Evolutionary conservation across 1,140 invertebrate species (phyloP).

Genomic region (Acromyrmex heyeri): DNA sequence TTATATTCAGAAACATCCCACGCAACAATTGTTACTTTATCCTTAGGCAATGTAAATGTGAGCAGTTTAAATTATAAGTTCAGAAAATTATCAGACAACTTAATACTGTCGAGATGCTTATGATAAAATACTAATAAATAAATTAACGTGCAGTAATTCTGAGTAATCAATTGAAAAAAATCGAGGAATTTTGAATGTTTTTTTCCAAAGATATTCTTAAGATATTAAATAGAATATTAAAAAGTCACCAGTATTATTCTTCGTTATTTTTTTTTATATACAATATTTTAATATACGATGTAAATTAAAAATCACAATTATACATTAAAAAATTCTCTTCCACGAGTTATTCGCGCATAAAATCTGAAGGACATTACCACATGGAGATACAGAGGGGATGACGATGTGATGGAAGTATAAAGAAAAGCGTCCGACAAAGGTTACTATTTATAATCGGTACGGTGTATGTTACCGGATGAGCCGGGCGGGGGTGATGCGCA

Average conservation of each 20-base stretch:
- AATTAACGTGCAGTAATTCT: neutral
- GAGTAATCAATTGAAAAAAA: neutral
- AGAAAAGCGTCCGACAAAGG: conserved; percentile 82
- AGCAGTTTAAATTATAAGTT: conserved; percentile 28
- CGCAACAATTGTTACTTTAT: conserved; percentile 28
- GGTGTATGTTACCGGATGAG: conserved; percentile 68
- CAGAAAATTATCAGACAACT: conserved; percentile 28
- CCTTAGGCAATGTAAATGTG: conserved; percentile 2
- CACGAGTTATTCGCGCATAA: conserved; percentile 35
- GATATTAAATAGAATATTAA: neutral
- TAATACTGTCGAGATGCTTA: conserved; percentile 1
- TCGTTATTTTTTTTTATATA: neutral
- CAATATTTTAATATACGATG: neutral
- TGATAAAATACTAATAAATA: neutral
- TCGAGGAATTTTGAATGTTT: neutral
- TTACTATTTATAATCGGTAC: conserved; percentile 84
- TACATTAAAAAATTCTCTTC: conserved; percentile 1
- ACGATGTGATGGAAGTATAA: conserved; percentile 71
- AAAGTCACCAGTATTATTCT: neutral
- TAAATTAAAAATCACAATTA: neutral
- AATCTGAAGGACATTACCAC: conserved; percentile 39
- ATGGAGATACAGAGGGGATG: conserved; percentile 61
- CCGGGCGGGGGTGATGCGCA: conserved; percentile 65
- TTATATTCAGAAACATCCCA: conserved; percentile 45
- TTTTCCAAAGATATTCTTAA: neutral